These are phyloP conservation scores for Onychomys leucogaster DNA, from an alignment of 2,797 vertebrate genomes.

Conservation along the genomic window DNA sequence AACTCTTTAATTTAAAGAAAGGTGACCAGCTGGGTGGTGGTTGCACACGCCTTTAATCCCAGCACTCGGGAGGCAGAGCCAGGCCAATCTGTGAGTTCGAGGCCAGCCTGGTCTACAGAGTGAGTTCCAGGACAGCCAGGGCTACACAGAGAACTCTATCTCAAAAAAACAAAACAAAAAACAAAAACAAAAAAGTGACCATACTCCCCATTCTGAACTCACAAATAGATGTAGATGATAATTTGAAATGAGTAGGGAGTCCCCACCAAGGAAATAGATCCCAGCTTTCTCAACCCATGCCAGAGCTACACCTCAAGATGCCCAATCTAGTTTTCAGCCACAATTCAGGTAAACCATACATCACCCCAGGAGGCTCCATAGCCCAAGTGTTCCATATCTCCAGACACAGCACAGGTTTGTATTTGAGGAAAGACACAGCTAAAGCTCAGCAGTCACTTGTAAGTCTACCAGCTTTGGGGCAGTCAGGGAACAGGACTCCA, in stretches of 20 bases:
- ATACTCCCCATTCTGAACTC: not conserved
- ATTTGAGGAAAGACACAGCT: not conserved
- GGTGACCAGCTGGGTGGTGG: not conserved
- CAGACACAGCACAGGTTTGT: not conserved
- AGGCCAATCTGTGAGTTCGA: not conserved
- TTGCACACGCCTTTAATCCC: not conserved
- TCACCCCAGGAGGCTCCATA: not conserved
- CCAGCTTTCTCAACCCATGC: not conserved
- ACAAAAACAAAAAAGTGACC: not conserved
- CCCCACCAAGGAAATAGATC: not conserved
- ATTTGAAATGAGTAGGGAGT: not conserved
- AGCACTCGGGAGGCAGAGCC: not conserved
- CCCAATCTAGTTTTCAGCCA: slow-evolving; percentile 28
- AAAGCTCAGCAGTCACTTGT: not conserved
- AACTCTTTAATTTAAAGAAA: not conserved
- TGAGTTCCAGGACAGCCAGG: not conserved
- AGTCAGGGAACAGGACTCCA: slow-evolving; percentile 8
- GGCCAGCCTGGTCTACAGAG: not conserved
- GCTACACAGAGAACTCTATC: not conserved
- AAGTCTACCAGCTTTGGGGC: not conserved
- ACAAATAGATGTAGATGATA: not conserved
- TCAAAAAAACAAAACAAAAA: not conserved
- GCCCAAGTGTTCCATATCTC: not conserved
- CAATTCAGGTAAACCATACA: not conserved
- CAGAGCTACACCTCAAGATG: not conserved